phyloP scores from a whole-genome alignment of 2,797 vertebrate species.

The Garrulus glandarius region DNA sequence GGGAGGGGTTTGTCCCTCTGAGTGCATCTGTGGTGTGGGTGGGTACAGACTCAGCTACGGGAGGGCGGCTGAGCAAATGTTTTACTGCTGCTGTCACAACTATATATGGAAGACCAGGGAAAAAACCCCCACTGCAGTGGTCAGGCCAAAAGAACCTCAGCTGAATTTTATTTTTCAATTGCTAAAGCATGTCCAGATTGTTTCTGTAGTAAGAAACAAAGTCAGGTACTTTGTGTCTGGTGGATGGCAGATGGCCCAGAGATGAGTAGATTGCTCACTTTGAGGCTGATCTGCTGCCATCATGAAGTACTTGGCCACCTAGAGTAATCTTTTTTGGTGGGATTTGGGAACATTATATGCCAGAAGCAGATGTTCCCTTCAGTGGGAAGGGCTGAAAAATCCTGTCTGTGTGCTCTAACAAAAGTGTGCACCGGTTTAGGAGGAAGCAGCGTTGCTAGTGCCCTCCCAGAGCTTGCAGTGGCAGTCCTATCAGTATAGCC shows the following conservation, averaged over 20 bases:
- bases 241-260: background rate
- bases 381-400: background rate
- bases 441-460: background rate
- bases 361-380: background rate
- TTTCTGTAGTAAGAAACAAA: background rate
- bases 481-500: background rate
- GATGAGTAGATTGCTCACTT: background rate
- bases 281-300: background rate
- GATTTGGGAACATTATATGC: background rate
- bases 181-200: background rate
- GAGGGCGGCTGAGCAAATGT: background rate
- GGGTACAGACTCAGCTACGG: background rate
- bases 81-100: constrained; percentile 32
- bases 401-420: background rate
- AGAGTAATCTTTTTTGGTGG: background rate
- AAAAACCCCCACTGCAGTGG: background rate
- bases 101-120: constrained; percentile 5
- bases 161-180: background rate
- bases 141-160: background rate
- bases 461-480: background rate
- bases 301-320: background rate
- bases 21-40: background rate
- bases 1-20: background rate
- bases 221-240: background rate
- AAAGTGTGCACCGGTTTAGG: accelerated